Percentiles rank a stretch among this genome's conserved stretches.
These are phyloP conservation scores for Aradophagus sp. DNA, from an alignment of 1,140 invertebrate genomes.

Conservation along the genomic window DNA sequence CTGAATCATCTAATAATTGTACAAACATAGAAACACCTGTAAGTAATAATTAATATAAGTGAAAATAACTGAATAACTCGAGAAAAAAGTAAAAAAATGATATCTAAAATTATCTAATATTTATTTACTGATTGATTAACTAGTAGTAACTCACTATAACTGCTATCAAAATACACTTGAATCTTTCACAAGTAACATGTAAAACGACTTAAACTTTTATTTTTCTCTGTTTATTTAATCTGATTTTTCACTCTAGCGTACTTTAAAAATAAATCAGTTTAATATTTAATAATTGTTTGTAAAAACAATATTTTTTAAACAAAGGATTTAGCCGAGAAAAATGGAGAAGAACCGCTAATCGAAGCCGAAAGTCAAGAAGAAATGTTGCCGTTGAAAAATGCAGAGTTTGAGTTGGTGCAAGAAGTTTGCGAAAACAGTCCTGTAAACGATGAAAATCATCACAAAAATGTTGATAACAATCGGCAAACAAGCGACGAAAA, in stretches of 20 bases:
- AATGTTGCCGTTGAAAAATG: no score
- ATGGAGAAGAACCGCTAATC: conserved; percentile 1
- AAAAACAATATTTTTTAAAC: not conserved
- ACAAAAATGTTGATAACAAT: conserved; percentile 29
- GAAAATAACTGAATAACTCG: not conserved
- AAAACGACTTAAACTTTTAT: no score
- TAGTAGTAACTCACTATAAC: no score
- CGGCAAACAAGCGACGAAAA: conserved; percentile 12
- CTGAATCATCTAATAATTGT: conserved; percentile 13
- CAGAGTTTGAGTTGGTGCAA: no score
- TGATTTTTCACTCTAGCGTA: no score
- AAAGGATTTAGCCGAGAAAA: not conserved
- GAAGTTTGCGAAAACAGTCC: conserved; percentile 31
- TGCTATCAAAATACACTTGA: no score
- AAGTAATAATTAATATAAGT: conserved; percentile 9
- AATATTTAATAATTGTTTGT: not conserved
- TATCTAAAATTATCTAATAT: no score
- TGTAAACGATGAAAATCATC: conserved; percentile 59
- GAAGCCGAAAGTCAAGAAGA: conserved; percentile 5
- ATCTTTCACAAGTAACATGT: no score
- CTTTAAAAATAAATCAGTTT: not conserved
- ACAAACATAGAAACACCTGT: conserved; percentile 22
- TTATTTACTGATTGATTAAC: no score
- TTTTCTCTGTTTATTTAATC: no score
- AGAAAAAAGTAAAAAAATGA: no score